Base-by-base conservation (phyloP, 2,888 invertebrate genomes). In the Pandemis cinnamomeana region DNA sequence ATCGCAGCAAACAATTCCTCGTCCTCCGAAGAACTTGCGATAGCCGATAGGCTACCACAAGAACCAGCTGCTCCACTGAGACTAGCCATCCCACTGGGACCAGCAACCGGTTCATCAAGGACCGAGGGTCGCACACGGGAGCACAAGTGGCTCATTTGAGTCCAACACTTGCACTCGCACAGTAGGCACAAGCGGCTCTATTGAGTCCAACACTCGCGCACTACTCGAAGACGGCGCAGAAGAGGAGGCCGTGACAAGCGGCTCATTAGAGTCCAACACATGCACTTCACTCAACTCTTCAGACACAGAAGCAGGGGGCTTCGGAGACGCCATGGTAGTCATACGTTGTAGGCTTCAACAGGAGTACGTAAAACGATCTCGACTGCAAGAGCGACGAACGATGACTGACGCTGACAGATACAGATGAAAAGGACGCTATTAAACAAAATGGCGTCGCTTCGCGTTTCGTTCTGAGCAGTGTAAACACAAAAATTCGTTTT, bases 171-270 rank as follows among this genome's bases (percentile, higher is more conserved):
- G 51, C 51, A 51, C 51, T 51, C 51, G 42, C 42, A 7, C 42
- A 42, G 27, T 27, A 27, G 27, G 2, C 27, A 27, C 27, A 27
- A 27, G 27, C 27, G 27, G 27, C 27, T 27, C 27, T 27, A 27
- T 27, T 27, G 27, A 27, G 27, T 27, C 27, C 27, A 27, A 27
- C 27, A 27, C 27, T 51, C 51, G 51, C 10, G 55, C 55, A 58
- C 55, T 58, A 58, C 15, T 58, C 20, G 55, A 58, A 51, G n/a
- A 51, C 20, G 55, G 55, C 55, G 8, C 55, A 20, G 55, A 58
- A 58, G 55, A 58, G 55, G 55, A 58, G 55, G 55, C 55, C 55
- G 55, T 58, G 20, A 58, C 55, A 58, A 58, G 55, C 55, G 55
- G 55, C 55, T 58, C 55, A 20, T 20, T 20, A 4, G 51, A 51